Evolutionary conservation across 2,888 invertebrate genomes (phyloP), one percentile per base, ranked within the genome.

Genomic region (Plebejus anna): DNA sequence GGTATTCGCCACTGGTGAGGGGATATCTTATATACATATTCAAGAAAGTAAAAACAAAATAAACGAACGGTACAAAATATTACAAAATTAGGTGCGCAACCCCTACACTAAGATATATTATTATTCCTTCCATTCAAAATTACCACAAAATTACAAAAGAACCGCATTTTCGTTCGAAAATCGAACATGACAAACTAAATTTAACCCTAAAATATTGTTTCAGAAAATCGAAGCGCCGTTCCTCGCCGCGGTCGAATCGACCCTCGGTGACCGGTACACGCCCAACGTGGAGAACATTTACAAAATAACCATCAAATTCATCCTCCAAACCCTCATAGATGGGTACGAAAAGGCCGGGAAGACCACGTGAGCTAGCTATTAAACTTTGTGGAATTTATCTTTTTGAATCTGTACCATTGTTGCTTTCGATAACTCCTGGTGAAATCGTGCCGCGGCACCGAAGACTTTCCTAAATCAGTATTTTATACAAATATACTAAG

Each of bases 161-260:
- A 59, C 9, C 59, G n/a, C 28, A 59, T 28, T 59, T 59, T n/a
- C 22, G 7, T 57, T 57, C n/a, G 22, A 3, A 47, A 47, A 9
- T 59, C 59, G 3, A 66, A 66, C 4, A 28, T 22, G 59, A 22
- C 28, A 5, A 7, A 6, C 2, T 57, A 22, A 38, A 57, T 32
- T 51, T 42, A 47, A 61, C 66, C 70, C 42, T 13, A 42, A 73
- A 76, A 73, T 47, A 78, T 80, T 81, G 80, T 95, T 94, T 13
- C 96, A 98, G 98, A 97, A 96, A 96, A 98, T 98, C 83, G 98
- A 98, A 89, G 95, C 96, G 80, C 98, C 98, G 7, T 98, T 98
- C 92, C 94, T 98, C 86, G 96, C 96, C 79, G 97, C 98, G 0
- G 98, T 98, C 76, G 96, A 97, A 86, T 95, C 96, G 78, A 98